Conservation (phyloP, 1,140 invertebrate species). For the Cotesia typhae region DNA sequence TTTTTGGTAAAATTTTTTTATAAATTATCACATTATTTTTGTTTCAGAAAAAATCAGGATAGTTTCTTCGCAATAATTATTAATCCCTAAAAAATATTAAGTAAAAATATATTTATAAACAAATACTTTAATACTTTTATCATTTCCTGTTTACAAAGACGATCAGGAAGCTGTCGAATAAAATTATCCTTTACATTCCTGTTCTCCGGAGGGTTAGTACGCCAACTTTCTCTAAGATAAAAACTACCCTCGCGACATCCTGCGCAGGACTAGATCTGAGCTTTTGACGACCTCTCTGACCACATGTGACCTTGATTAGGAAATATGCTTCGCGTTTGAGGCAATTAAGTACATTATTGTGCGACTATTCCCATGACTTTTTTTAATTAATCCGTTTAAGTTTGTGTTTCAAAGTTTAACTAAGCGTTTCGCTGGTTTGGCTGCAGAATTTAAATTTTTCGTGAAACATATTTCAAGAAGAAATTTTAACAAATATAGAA, state of each 20-base stretch:
- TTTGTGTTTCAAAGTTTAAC: slow-evolving; percentile 28
- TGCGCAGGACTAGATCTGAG: slow-evolving; percentile 1
- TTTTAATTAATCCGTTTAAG: slow-evolving; percentile 27
- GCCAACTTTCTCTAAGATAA: slow-evolving; percentile 33
- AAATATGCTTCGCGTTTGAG: slow-evolving; percentile 61
- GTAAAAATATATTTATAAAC: slow-evolving; percentile 5
- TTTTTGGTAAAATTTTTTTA: no score
- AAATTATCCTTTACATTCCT: slow-evolving; percentile 34
- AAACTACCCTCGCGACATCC: slow-evolving; percentile 15
- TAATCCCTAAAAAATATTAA: background rate
- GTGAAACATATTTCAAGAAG: no score
- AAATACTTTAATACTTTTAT: slow-evolving; percentile 8
- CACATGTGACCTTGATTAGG: slow-evolving; percentile 51
- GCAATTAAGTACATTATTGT: slow-evolving; percentile 53
- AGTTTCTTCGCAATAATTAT: no score
- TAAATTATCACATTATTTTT: no score
- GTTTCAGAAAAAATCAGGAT: no score
- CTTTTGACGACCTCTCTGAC: slow-evolving; percentile 36
- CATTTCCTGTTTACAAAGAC: slow-evolving; percentile 37
- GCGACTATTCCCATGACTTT: slow-evolving; percentile 34
- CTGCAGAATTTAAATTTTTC: no score
- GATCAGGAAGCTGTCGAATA: slow-evolving; percentile 29
- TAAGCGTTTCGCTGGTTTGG: background rate
- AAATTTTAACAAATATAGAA: no score
- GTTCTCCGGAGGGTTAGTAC: slow-evolving; percentile 41